Evolutionary conservation across 2,113 vertebrate genomes (phyloP).

Genomic region (Notiomystis cincta): DNA sequence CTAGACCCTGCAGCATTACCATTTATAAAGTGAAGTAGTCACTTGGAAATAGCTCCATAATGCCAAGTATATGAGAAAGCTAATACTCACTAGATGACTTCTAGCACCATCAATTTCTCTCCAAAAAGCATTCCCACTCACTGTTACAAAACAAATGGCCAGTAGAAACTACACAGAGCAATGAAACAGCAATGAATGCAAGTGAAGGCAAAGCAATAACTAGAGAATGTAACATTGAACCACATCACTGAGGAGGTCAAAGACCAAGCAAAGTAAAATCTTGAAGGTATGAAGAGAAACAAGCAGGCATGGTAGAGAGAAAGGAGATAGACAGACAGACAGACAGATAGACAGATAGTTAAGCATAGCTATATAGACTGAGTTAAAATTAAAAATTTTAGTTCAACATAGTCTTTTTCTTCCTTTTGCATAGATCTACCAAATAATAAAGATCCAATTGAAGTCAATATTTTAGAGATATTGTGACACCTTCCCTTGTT

Average conservation of each 20-base stretch:
- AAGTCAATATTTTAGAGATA: background rate
- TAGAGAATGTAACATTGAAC: background rate
- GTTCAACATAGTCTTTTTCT: background rate
- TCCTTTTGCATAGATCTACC: background rate
- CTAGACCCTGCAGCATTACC: constrained; percentile 3
- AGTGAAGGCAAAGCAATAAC: constrained; percentile 31
- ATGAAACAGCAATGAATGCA: constrained; percentile 37
- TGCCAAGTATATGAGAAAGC: background rate
- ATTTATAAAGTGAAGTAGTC: constrained; percentile 12
- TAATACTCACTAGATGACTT: constrained; percentile 34
- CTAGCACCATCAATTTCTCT: constrained; percentile 29
- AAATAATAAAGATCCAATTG: background rate
- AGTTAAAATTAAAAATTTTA: background rate
- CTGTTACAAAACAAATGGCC: constrained; percentile 41
- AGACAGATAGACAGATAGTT: no score
- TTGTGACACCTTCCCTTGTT: background rate
- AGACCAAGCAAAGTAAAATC: constrained; percentile 20
- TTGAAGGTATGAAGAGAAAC: background rate
- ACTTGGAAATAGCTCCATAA: constrained; percentile 16
- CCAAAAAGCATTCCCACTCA: constrained; percentile 11
- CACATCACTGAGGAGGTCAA: background rate
- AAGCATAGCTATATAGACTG: background rate
- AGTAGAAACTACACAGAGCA: background rate
- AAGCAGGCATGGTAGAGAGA: background rate
- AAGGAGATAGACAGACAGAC: background rate